Percentiles rank a stretch among this genome's conserved stretches.
These are phyloP conservation scores for Microplitis deprimator DNA, from an alignment of 2,888 invertebrate species.

Conservation along the genomic window DNA sequence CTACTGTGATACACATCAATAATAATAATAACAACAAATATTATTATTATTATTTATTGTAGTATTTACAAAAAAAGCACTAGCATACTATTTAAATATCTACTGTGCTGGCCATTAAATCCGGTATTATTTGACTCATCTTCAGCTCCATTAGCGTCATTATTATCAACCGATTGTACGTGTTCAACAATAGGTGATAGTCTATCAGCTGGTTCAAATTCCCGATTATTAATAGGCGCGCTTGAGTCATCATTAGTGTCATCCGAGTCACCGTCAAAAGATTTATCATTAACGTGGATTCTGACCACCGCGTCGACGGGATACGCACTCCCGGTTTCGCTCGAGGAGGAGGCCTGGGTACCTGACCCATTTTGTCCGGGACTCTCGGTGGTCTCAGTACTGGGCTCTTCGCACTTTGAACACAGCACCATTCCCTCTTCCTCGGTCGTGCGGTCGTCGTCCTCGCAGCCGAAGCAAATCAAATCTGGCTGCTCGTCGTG, in stretches of 20 bases:
- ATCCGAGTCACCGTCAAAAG: slow-evolving; percentile 62
- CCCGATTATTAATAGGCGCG: slow-evolving; percentile 49
- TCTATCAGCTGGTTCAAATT: slow-evolving; percentile 53
- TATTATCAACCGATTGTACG: slow-evolving; percentile 57
- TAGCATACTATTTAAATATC: slow-evolving; percentile 67
- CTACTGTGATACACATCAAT: neutral
- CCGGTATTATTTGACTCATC: slow-evolving; percentile 45
- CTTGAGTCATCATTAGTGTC: slow-evolving; percentile 57
- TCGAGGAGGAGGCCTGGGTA: slow-evolving; percentile 54
- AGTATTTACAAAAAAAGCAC: slow-evolving; percentile 66
- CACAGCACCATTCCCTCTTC: slow-evolving; percentile 51
- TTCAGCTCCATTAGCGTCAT: slow-evolving; percentile 61
- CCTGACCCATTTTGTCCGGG: slow-evolving; percentile 45
- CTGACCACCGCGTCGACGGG: slow-evolving; percentile 63
- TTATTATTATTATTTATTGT: slow-evolving; percentile 43
- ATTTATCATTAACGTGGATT: slow-evolving; percentile 62
- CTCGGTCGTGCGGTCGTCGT: slow-evolving; percentile 51
- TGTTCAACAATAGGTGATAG: slow-evolving; percentile 66
- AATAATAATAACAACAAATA: slow-evolving; percentile 3
- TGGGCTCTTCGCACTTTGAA: slow-evolving; percentile 58
- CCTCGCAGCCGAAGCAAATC: slow-evolving; percentile 67
- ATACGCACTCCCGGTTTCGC: slow-evolving; percentile 57
- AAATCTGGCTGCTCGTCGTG: slow-evolving; percentile 63
- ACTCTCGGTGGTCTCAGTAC: slow-evolving; percentile 44
- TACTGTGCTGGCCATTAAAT: slow-evolving; percentile 49